Percentiles rank a stretch among this genome's conserved stretches.
Evolutionary conservation across 35 echinoderm and acorn worm genomes (phyloP).

Genomic region (Apostichopus californicus): DNA sequence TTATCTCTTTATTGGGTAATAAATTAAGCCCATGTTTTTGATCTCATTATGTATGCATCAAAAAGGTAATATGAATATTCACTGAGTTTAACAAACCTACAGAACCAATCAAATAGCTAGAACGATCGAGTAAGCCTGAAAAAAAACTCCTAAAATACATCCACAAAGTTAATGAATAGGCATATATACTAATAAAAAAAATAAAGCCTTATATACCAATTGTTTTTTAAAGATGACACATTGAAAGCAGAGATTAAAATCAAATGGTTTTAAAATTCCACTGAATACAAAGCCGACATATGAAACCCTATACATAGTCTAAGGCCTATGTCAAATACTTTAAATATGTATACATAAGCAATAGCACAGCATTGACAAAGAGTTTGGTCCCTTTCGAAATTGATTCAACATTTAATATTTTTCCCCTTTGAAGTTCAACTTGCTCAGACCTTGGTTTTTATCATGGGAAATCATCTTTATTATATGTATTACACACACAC

Average conservation of each 20-base stretch:
- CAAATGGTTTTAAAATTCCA: not conserved
- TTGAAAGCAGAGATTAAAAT: slow-evolving; percentile 36
- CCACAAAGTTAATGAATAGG: slow-evolving; percentile 39
- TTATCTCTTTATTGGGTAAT: too few relatives aligned
- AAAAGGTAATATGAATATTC: slow-evolving; percentile 40
- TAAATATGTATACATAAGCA: slow-evolving; percentile 48
- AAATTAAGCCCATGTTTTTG: not conserved
- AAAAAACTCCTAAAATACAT: not conserved
- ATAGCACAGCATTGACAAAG: slow-evolving; percentile 51
- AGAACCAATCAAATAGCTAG: slow-evolving; percentile 6
- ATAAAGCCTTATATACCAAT: slow-evolving; percentile 42
- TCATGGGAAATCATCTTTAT: not conserved
- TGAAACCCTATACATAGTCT: slow-evolving; percentile 45
- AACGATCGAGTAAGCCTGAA: not conserved
- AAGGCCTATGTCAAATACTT: slow-evolving; percentile 52
- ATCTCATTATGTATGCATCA: not conserved
- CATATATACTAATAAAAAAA: slow-evolving; percentile 43
- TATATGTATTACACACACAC: too few relatives aligned
- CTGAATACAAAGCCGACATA: slow-evolving; percentile 38
- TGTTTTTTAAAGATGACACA: slow-evolving; percentile 24
- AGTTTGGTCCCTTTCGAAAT: slow-evolving; percentile 49
- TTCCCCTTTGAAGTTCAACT: not conserved
- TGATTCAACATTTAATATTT: slow-evolving; percentile 39
- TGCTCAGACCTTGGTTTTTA: not conserved
- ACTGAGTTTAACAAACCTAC: not conserved